These are phyloP conservation scores for Dryocosmus kuriphilus DNA, from an alignment of 2,888 invertebrate genomes.

Conservation along the genomic window DNA sequence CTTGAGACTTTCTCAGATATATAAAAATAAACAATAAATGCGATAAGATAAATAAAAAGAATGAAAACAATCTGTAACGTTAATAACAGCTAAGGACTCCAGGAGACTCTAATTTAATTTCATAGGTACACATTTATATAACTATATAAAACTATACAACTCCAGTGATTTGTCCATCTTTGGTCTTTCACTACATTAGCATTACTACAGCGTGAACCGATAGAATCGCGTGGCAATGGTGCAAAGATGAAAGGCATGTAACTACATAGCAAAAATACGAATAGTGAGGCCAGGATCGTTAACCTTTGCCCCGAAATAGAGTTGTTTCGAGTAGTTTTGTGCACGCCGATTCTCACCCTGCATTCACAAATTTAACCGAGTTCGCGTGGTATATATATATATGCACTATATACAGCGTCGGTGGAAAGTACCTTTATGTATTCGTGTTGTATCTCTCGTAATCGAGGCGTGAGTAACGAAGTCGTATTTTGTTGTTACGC, in stretches of 20 bases:
- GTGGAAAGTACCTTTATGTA: not conserved
- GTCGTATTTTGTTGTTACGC: constrained; percentile 1
- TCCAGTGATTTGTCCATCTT: constrained; percentile 25
- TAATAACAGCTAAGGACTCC: not conserved
- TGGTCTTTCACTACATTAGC: constrained; percentile 1
- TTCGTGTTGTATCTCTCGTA: constrained; percentile 2
- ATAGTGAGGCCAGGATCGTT: constrained; percentile 24
- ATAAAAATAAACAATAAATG: not conserved
- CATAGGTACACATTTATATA: not conserved
- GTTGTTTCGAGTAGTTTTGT: constrained; percentile 34
- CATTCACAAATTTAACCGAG: constrained; percentile 28
- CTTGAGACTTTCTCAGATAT: not conserved
- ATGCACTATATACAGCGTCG: no score
- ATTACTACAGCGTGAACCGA: constrained; percentile 14
- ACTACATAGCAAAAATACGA: constrained; percentile 16
- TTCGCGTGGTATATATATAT: not conserved
- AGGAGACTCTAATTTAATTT: not conserved
- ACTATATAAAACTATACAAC: not conserved
- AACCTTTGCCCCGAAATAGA: constrained; percentile 35
- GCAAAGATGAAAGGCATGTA: constrained; percentile 33
- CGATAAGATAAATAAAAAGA: not conserved
- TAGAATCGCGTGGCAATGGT: constrained; percentile 33
- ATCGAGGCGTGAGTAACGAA: constrained; percentile 24
- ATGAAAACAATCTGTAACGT: not conserved
- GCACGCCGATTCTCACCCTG: not conserved